phyloP scores from a whole-genome alignment of 2,888 invertebrate genomes.

The Protophormia terraenovae region DNA sequence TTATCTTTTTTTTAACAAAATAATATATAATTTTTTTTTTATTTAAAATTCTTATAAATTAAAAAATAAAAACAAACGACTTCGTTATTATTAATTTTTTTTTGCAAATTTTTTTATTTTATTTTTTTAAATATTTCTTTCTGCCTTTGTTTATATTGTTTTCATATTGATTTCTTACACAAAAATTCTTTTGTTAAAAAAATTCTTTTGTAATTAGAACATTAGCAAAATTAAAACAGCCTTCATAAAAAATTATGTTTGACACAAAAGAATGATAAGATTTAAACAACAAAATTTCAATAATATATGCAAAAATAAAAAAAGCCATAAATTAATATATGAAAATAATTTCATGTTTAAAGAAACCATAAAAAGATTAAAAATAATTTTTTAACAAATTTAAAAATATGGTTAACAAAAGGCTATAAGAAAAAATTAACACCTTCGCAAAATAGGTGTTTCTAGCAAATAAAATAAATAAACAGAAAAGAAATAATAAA shows the following conservation, averaged over 20 bases:
- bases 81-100: too few species aligned
- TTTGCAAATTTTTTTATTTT: too few species aligned
- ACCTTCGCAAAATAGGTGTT: neutral
- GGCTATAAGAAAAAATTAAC: conserved; percentile 19
- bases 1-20: too few species aligned
- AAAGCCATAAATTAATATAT: neutral
- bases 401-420: conserved; percentile 9
- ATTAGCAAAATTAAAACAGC: neutral
- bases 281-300: neutral
- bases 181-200: too few species aligned
- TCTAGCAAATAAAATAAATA: neutral
- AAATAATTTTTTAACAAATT: neutral
- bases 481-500: too few species aligned
- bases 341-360: neutral
- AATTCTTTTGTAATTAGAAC: neutral
- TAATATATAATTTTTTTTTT: too few species aligned
- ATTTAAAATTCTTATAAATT: too few species aligned
- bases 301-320: neutral
- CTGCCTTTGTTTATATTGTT: too few species aligned
- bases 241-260: neutral
- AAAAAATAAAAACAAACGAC: too few species aligned
- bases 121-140: too few species aligned
- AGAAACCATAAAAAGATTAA: conserved; percentile 23
- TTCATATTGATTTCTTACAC: neutral
- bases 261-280: neutral